A percentile compares a stretch with the other conserved stretches of the same genome.
phyloP scores from a whole-genome alignment of 2,113 vertebrate genomes.

The Micromys minutus region DNA sequence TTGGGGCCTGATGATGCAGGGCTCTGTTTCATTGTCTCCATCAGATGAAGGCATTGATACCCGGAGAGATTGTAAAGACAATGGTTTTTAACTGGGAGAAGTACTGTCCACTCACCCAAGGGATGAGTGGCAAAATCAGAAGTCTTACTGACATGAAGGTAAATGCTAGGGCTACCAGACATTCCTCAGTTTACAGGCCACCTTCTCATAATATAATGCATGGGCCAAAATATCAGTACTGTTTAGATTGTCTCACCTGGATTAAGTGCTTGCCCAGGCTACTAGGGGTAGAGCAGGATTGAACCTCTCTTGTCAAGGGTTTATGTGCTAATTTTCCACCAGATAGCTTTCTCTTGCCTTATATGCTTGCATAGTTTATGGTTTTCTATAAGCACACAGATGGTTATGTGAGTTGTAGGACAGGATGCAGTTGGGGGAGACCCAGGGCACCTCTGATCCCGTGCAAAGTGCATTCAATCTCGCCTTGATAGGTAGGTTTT shows the following conservation, averaged over 20 bases:
- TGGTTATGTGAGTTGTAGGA: neutral
- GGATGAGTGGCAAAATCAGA: neutral
- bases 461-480: neutral
- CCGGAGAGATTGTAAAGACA: neutral
- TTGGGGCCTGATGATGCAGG: neutral
- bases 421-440: neutral
- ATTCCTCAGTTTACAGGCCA: neutral
- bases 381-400: neutral
- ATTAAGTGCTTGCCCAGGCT: neutral
- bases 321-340: neutral
- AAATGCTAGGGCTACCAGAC: neutral
- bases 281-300: neutral
- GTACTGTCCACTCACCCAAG: neutral
- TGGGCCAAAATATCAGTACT: neutral
- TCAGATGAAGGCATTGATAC: neutral
- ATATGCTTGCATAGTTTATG: neutral
- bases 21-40: neutral
- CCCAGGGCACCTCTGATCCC: neutral
- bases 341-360: neutral
- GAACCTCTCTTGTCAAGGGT: neutral
- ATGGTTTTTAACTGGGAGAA: neutral
- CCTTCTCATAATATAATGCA: neutral
- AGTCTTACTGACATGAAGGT: neutral
- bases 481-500: neutral
- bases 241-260: neutral